These are phyloP conservation scores for Theonella swinhoei DNA, from an alignment of 37 sponge, comb jelly and placozoan species.

Conservation along the genomic window DNA sequence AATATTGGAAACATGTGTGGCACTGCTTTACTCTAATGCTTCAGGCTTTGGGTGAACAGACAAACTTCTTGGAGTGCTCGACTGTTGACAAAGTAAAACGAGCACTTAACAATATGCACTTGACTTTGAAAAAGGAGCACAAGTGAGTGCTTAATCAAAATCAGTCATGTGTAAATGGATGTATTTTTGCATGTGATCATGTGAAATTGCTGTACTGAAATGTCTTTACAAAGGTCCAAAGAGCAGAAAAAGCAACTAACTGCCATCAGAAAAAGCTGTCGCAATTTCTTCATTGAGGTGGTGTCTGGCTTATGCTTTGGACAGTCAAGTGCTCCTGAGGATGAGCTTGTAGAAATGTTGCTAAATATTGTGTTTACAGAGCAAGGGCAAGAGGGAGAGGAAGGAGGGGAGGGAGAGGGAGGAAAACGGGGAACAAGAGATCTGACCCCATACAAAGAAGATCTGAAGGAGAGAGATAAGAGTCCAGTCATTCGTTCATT, in stretches of 20 bases:
- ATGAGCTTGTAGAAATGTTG: slow-evolving; percentile 54
- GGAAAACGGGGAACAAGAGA: slow-evolving; percentile 35
- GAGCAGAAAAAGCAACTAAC: not conserved
- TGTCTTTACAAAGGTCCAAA: not conserved
- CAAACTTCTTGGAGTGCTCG: slow-evolving; percentile 18
- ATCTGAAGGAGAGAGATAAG: slow-evolving; percentile 25
- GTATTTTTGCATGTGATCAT: not conserved
- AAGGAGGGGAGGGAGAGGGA: not conserved
- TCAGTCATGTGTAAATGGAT: not conserved
- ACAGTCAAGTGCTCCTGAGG: slow-evolving; percentile 50
- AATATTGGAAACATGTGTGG: no score
- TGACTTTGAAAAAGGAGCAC: not conserved
- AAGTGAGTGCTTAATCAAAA: no score
- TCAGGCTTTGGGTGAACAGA: slow-evolving; percentile 19
- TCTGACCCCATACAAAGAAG: slow-evolving; percentile 50
- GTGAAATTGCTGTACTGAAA: not conserved
- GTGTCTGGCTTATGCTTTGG: slow-evolving; percentile 82
- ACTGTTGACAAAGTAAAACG: slow-evolving; percentile 41
- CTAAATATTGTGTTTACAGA: slow-evolving; percentile 61
- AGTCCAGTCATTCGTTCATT: slow-evolving; percentile 68
- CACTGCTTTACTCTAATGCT: not conserved
- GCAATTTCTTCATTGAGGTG: slow-evolving; percentile 70
- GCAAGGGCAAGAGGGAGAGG: not conserved
- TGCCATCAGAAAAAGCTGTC: slow-evolving; percentile 24
- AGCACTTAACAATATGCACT: slow-evolving; percentile 11